A percentile compares a stretch with the other conserved stretches of the same genome.
Evolutionary conservation across 2,113 vertebrate genomes (phyloP).

Genomic region (Symphodus melops): DNA sequence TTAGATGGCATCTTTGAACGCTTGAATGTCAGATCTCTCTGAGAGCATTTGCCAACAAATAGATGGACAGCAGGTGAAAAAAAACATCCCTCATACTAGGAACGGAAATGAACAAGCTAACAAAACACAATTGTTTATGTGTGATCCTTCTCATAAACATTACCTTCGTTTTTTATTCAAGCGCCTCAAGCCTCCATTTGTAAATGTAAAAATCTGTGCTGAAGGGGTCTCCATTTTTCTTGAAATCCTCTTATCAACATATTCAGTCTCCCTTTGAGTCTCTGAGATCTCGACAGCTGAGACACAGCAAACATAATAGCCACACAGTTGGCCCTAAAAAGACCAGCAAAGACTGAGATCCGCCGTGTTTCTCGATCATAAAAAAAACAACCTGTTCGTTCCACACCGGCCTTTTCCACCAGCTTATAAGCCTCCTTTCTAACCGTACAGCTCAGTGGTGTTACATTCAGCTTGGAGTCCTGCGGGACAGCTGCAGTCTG

Average conservation of each 20-base stretch:
- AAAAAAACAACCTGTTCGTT: slow-evolving; percentile 52
- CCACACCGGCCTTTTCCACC: slow-evolving; percentile 28
- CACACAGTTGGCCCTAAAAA: slow-evolving; percentile 61
- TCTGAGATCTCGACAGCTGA: slow-evolving; percentile 11
- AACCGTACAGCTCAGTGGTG: slow-evolving; percentile 14
- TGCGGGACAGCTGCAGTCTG: slow-evolving; percentile 40
- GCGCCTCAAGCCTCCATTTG: neutral
- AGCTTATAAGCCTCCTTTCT: slow-evolving; percentile 38
- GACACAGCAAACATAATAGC: slow-evolving; percentile 46
- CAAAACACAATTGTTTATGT: neutral
- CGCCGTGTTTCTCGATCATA: slow-evolving; percentile 17
- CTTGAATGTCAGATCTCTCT: slow-evolving; percentile 18
- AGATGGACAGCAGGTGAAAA: neutral
- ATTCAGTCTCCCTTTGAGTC: slow-evolving; percentile 19
- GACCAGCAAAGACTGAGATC: slow-evolving; percentile 45
- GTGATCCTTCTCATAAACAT: neutral
- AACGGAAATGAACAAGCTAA: slow-evolving; percentile 7
- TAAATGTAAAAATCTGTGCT: neutral
- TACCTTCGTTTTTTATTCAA: neutral
- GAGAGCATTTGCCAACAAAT: slow-evolving; percentile 9
- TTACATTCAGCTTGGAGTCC: slow-evolving; percentile 41
- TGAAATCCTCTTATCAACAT: slow-evolving; percentile 16
- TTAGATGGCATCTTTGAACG: neutral
- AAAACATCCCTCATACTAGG: neutral
- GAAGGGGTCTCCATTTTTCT: neutral